Conservation (phyloP, 2,113 vertebrate species). For the Meriones unguiculatus region DNA sequence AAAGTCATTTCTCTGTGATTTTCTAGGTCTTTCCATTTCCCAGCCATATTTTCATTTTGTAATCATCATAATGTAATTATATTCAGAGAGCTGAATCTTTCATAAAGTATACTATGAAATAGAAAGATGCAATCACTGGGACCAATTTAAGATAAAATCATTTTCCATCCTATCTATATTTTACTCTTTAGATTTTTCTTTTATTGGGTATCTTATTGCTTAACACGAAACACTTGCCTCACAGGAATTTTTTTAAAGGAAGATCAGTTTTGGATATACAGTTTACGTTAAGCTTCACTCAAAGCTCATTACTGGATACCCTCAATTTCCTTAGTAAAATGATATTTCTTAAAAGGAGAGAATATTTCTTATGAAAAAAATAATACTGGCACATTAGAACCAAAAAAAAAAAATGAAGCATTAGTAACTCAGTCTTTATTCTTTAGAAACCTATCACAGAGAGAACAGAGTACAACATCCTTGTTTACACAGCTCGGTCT, state of each 20-base stretch:
- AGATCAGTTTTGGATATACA: neutral
- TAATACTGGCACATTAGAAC: neutral
- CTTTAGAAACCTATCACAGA: neutral
- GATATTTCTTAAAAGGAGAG: neutral
- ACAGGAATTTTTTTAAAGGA: neutral
- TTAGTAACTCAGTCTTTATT: neutral
- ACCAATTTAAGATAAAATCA: slow-evolving; percentile 28
- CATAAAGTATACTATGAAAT: neutral
- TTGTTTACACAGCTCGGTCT: neutral
- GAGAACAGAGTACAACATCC: neutral
- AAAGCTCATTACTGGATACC: neutral
- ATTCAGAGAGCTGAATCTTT: neutral
- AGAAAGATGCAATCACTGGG: neutral
- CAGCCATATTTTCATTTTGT: neutral
- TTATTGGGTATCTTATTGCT: neutral
- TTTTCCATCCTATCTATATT: neutral
- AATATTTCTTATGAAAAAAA: neutral
- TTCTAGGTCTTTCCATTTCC: neutral
- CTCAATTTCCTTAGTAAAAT: neutral
- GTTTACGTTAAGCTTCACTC: neutral
- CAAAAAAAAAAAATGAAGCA: neutral
- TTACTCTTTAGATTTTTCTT: slow-evolving; percentile 19
- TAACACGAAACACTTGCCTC: neutral
- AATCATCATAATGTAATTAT: slow-evolving; percentile 36
- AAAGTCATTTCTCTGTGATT: slow-evolving; percentile 6